Percentiles rank a stretch among this genome's conserved stretches.
These are phyloP conservation scores for Strix occidentalis DNA, from an alignment of 2,797 vertebrate species.

Conservation along the genomic window DNA sequence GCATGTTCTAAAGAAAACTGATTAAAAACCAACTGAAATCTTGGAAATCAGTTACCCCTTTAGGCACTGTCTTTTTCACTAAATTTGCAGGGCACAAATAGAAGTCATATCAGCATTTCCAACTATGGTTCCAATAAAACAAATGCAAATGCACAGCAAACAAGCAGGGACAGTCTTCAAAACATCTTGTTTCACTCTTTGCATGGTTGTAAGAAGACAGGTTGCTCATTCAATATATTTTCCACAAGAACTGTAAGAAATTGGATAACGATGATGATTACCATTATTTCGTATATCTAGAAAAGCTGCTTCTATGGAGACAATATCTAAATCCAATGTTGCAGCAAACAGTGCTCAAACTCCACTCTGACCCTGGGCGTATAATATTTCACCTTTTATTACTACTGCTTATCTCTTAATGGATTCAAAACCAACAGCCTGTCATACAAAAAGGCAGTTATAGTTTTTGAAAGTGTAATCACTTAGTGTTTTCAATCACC, in stretches of 20 bases:
- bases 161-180: not conserved
- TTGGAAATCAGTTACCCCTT: not conserved
- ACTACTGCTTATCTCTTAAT: not conserved
- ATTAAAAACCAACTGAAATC: not conserved
- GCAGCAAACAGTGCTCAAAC: not conserved
- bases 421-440: not conserved
- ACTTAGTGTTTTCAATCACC: not conserved
- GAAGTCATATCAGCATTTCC: not conserved
- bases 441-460: not conserved
- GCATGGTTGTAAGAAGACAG: not conserved
- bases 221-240: not conserved
- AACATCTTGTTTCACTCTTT: not conserved
- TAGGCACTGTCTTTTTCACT: not conserved
- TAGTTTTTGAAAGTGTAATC: not conserved
- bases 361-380: not conserved
- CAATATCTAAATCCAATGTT: not conserved
- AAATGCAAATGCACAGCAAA: not conserved
- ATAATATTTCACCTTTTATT: not conserved
- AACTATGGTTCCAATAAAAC: not conserved
- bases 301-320: not conserved
- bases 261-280: not conserved
- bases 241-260: not conserved
- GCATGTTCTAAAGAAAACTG: not conserved
- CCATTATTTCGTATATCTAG: not conserved
- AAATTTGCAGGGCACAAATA: not conserved